Conservation (phyloP, 2,113 vertebrate genomes). For the Ctenodactylus gundi region DNA sequence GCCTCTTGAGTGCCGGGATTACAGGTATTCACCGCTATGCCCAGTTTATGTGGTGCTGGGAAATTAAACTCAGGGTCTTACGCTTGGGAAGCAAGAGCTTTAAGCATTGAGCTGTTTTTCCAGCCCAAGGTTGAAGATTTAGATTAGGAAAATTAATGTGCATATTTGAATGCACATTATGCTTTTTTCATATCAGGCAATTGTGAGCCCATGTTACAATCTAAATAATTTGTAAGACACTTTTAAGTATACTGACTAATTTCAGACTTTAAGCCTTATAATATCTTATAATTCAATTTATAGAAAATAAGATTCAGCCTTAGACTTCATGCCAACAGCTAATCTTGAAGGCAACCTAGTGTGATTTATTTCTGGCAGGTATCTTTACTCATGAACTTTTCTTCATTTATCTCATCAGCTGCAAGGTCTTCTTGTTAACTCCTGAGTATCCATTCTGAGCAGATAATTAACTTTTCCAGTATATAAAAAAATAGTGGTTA, state of each 20-base stretch:
- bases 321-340: neutral
- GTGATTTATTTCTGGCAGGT: neutral
- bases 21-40: too few species aligned
- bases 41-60: too few species aligned
- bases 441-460: constrained; percentile 22
- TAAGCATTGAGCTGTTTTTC: too few species aligned
- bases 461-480: constrained; percentile 36
- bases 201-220: neutral
- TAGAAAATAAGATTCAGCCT: neutral
- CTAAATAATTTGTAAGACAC: neutral
- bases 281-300: constrained; percentile 9
- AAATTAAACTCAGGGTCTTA: too few species aligned
- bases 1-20: too few species aligned
- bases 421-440: neutral
- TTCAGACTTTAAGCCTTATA: neutral
- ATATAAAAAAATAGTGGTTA: constrained; percentile 16
- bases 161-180: neutral
- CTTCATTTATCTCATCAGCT: constrained; percentile 17
- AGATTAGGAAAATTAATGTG: neutral
- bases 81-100: too few species aligned
- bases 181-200: constrained; percentile 3
- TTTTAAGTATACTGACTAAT: neutral
- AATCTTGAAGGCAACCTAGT: neutral
- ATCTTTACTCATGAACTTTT: neutral
- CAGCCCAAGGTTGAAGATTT: neutral